Evolutionary conservation across 2,797 vertebrate genomes (phyloP), one percentile per base, ranked within the genome.

Genomic region (Lycodopsis pacificus): DNA sequence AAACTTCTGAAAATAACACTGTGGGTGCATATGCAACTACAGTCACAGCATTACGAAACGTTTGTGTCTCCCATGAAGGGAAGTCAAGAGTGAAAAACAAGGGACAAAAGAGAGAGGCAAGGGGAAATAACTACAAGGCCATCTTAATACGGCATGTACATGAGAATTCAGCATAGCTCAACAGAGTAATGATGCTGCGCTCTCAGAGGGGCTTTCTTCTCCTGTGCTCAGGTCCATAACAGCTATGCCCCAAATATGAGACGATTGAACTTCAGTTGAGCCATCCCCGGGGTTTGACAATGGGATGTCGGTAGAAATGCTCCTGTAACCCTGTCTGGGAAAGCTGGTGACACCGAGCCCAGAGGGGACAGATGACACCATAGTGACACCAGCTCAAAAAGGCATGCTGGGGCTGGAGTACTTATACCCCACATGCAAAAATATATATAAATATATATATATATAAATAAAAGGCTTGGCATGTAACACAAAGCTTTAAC

Each of bases 361-460:
- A 67, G 17, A n/a, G 66, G 76, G 71, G 77, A 84, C 77, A 80
- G 73, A 76, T 61, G 82, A 83, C 67, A 86, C 64, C 36, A 9
- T 22, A 22, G 54, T 66, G 58, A 86, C 49, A 68, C n/a, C 36
- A 27, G 64, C 69, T 72, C 30, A 58, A 59, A 81, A 66, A 57
- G 65, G 44, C 70, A 61, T 4, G 42, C 42, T 13, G 30, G 66
- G 71, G 70, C 22, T 56, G 9, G 38, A 51, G 69, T 73, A 73
- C 86, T 83, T 81, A 76, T 66, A 84, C 65, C 40, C 65, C 9
- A 79, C 51, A 70, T 79, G 71, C 40, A 56, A 2, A 30, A 4
- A 30, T 4, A 30, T 3, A 27, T 27, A 27, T 3, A 27, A 3
- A 27, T 3, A 27, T 27, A 27, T 3, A 27, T 27, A 27, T 27